These are phyloP conservation scores for Helobdella robusta DNA, from an alignment of 2,888 invertebrate species.

Conservation along the genomic window DNA sequence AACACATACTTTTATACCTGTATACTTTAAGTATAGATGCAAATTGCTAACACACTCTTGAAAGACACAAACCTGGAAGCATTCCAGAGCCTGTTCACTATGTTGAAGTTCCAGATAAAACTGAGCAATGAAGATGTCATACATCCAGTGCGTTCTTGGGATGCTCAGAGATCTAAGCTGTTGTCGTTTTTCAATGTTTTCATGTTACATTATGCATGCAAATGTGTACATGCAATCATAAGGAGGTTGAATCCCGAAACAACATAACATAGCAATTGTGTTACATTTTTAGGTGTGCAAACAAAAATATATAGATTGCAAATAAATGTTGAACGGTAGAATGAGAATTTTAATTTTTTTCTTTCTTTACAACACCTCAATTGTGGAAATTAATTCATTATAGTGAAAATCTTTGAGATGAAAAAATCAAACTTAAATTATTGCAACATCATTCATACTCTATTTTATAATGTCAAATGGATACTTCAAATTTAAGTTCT, in stretches of 20 bases:
- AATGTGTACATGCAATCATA: no score
- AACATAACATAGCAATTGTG: no score
- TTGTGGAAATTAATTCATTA: not conserved
- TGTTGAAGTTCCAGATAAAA: conserved; percentile 78
- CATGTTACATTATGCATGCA: not conserved
- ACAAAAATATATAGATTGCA: no score
- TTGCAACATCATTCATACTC: not conserved
- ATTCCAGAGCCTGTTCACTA: conserved; percentile 76
- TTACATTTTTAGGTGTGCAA: no score
- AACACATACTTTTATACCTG: no score
- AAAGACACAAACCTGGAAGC: conserved; percentile 64
- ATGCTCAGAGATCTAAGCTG: conserved; percentile 45
- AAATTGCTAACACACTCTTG: not conserved
- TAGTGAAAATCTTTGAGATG: not conserved
- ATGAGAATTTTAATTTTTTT: no score
- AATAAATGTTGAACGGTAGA: no score
- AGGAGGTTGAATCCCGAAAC: no score
- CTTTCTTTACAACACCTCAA: no score
- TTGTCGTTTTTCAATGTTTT: not conserved
- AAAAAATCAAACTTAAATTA: not conserved
- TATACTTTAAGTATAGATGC: not conserved
- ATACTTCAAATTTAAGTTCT: not conserved
- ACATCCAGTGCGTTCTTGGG: conserved; percentile 78
- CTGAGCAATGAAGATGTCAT: conserved; percentile 79
- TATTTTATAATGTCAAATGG: not conserved